Evolutionary conservation across 2,888 invertebrate species (phyloP).

Genomic region (Lithodes maja): DNA sequence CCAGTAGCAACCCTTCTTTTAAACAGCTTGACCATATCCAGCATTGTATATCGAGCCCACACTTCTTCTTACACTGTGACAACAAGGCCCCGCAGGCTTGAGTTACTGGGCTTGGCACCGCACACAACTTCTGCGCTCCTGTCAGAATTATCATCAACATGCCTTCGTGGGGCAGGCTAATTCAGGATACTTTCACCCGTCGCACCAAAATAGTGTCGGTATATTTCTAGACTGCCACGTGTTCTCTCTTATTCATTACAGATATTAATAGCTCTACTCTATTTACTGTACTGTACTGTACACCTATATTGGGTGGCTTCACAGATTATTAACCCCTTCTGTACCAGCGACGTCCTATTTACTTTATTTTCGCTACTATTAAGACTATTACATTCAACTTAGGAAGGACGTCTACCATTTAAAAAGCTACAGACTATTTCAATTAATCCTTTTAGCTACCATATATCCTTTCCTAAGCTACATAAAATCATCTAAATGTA

Average conservation of each 20-base stretch:
- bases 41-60: too few relatives aligned
- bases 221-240: too few relatives aligned
- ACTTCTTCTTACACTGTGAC: too few relatives aligned
- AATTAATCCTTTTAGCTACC: neutral
- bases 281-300: too few relatives aligned
- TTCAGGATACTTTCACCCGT: neutral
- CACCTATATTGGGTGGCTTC: too few relatives aligned
- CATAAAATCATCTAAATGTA: too few relatives aligned
- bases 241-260: too few relatives aligned
- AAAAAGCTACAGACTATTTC: neutral
- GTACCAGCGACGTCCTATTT: neutral
- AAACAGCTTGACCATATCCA: too few relatives aligned
- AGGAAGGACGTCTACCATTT: neutral
- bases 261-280: too few relatives aligned
- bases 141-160: conserved; percentile 10
- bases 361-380: neutral
- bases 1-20: too few relatives aligned
- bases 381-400: neutral
- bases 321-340: neutral
- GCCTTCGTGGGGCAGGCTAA: neutral
- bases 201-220: too few relatives aligned
- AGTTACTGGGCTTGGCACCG: conserved; percentile 16
- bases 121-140: neutral
- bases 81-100: conserved; percentile 12
- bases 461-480: neutral